These are phyloP conservation scores for Manis pentadactyla DNA, from an alignment of 2,797 vertebrate genomes.

Conservation along the genomic window DNA sequence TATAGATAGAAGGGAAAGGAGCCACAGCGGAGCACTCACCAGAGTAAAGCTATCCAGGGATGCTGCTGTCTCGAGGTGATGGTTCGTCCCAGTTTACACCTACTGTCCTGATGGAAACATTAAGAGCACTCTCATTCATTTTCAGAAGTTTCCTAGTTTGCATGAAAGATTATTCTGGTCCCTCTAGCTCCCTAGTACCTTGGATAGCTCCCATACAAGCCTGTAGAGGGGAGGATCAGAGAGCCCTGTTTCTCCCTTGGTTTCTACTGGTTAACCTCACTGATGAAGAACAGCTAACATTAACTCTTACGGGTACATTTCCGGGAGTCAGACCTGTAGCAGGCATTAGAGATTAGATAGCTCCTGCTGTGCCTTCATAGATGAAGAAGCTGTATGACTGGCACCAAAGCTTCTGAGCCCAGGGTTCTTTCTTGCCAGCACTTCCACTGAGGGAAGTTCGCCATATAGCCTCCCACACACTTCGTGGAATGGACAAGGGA, in stretches of 20 bases:
- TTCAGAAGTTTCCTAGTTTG: conserved; percentile 27
- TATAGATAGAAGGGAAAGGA: neutral
- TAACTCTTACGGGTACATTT: neutral
- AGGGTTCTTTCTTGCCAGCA: neutral
- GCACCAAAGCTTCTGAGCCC: neutral
- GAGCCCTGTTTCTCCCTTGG: neutral
- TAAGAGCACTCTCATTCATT: neutral
- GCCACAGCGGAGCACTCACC: neutral
- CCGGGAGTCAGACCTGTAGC: neutral
- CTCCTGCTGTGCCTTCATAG: neutral
- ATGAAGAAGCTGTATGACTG: neutral
- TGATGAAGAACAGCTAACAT: neutral
- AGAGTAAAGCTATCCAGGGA: neutral
- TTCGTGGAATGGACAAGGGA: conserved; percentile 54
- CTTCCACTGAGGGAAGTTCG: neutral
- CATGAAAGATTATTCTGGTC: neutral
- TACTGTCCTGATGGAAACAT: neutral
- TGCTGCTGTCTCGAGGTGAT: neutral
- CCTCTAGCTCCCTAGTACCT: neutral
- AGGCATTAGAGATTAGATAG: neutral
- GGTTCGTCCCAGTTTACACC: neutral
- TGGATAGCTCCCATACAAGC: neutral
- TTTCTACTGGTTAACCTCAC: neutral
- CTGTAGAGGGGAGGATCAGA: neutral
- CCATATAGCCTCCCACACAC: conserved; percentile 63